phyloP scores from a whole-genome alignment of 2,888 invertebrate genomes.

The Drosophila nr. medialis region DNA sequence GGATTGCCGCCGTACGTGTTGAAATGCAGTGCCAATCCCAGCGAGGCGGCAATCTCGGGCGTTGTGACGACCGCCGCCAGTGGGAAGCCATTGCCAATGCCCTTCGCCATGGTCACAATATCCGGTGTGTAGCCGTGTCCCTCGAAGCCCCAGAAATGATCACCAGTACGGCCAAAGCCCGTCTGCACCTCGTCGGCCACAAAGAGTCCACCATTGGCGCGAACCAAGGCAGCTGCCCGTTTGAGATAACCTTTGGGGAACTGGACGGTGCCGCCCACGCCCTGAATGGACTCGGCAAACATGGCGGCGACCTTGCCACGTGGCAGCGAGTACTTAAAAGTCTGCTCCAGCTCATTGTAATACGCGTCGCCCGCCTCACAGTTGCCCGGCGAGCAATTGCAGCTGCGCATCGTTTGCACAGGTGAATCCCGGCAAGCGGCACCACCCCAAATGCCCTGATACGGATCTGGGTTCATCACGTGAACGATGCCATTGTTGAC shows the following conservation, averaged over 20 bases:
- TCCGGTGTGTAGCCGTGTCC: conserved; percentile 94
- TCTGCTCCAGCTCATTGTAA: conserved; percentile 89
- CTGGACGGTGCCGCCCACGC: conserved; percentile 97
- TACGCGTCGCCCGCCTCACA: conserved; percentile 93
- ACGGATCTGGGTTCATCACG: conserved; percentile 97
- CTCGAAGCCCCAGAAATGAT: conserved; percentile 98
- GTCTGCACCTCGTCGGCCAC: conserved; percentile 98
- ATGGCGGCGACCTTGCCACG: conserved; percentile 93
- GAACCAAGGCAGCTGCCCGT: conserved; percentile 91
- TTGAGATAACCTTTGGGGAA: conserved; percentile 95
- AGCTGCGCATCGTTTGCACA: conserved; percentile 89
- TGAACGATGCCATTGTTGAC: conserved; percentile 91
- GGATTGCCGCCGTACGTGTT: conserved; percentile 99
- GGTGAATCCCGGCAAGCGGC: conserved; percentile 94
- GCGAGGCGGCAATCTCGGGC: conserved; percentile 91
- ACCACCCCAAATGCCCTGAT: conserved; percentile 96
- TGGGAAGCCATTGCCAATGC: conserved; percentile 97
- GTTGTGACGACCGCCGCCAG: conserved; percentile 98
- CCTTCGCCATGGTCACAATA: conserved; percentile 98
- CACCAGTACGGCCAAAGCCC: conserved; percentile 97
- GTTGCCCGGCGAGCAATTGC: conserved; percentile 88
- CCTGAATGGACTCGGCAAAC: conserved; percentile 98
- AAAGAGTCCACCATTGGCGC: conserved; percentile 93
- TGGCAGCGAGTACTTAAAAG: conserved; percentile 91
- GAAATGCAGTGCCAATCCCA: conserved; percentile 92